Evolutionary conservation across 2,888 invertebrate genomes (phyloP), one percentile per base, ranked within the genome.

Genomic region (Agrotis ipsilon): DNA sequence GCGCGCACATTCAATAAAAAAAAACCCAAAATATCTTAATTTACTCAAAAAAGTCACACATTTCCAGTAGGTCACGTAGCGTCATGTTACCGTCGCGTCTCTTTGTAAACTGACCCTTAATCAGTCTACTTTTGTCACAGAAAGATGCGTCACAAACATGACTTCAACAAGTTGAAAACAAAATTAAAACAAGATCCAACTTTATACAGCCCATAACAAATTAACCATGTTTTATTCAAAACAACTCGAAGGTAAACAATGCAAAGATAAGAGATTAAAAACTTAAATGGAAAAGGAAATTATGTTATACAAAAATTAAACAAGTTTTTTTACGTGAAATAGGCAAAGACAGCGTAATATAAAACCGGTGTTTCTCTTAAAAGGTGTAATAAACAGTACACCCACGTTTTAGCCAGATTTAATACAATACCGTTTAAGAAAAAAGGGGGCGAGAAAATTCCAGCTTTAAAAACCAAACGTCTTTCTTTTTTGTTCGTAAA

Each of bases 211-310:
- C 49, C 9, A 27, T 43, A 48, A 49, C 4, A 54, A 66, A 76
- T 55, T 21, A 63, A 54, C 43, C n/a, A 49, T 51, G 19, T 48
- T 55, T 59, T 39, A 27, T 48, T 66, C 11, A 52, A 51, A 77
- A 58, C 54, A 63, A 67, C 27, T 27, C 9, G 21, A 51, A 48
- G 46, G 1, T 54, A 45, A 54, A 57, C 48, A 45, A 39, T 57
- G 16, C n/a, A 39, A 24, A 19, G 11, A 51, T 21, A 62, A 59
- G 57, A 77, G 16, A 61, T 61, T 64, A 32, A 51, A 64, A 78
- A 77, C 52, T 72, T 72, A 21, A 65, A 68, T 64, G 49, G 46
- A 65, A 54, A 64, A 32, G 13, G 13, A 63, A 72, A 58, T 45
- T 65, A 19, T 19, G 11, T 46, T 46, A 4, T 27, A 27, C 14